phyloP scores from a whole-genome alignment of 2,113 vertebrate species.

The Turdus rufiventris region DNA sequence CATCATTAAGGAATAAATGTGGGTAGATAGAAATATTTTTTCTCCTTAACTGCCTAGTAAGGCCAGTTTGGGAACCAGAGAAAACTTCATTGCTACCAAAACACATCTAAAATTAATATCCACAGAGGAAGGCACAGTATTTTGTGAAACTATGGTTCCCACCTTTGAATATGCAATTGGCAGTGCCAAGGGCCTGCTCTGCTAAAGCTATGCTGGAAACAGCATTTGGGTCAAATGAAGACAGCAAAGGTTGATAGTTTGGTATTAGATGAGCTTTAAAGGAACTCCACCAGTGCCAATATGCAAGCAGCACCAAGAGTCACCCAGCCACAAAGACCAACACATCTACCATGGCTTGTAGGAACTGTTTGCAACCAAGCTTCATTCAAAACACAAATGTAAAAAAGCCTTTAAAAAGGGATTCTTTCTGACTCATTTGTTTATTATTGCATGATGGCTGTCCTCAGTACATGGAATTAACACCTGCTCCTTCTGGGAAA shows the following conservation, averaged over 20 bases:
- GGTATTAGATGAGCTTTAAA: neutral
- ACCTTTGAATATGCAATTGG: neutral
- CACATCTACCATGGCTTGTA: fast-evolving
- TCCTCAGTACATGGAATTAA: neutral
- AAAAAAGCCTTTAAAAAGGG: neutral
- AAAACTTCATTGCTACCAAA: neutral
- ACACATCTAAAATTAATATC: neutral
- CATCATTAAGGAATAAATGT: neutral
- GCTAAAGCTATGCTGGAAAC: neutral
- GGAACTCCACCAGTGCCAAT: neutral
- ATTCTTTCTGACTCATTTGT: neutral
- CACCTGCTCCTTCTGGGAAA: neutral
- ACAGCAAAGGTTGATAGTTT: neutral
- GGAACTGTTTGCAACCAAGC: neutral
- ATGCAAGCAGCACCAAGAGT: neutral
- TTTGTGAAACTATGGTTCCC: neutral
- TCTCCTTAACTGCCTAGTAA: neutral
- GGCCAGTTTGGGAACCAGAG: neutral
- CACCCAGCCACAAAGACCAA: neutral
- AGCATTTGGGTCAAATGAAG: neutral
- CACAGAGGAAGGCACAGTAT: neutral
- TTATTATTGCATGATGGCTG: neutral
- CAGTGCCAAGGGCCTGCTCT: neutral
- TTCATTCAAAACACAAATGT: neutral
- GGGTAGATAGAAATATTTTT: neutral